Conservation (phyloP, 2,888 invertebrate species). For the Cryptus armator region DNA sequence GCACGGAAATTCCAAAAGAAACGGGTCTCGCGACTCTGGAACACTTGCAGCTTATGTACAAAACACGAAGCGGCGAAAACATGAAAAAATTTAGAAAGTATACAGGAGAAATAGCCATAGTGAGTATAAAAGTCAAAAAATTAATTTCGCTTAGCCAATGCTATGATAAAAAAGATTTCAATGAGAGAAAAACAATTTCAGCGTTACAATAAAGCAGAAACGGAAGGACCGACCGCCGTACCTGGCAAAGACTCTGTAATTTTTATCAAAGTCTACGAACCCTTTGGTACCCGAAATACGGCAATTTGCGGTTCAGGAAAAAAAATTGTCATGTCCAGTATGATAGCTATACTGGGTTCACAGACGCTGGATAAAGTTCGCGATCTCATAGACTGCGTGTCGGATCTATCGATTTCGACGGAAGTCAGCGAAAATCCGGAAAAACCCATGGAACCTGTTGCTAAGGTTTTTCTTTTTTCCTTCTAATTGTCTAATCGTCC, state of each 20-base stretch:
- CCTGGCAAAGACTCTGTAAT: conserved; percentile 85
- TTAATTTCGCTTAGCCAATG: conserved; percentile 33
- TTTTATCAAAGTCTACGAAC: conserved; percentile 86
- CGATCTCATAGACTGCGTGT: conserved; percentile 91
- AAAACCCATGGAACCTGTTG: neutral
- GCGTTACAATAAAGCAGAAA: conserved; percentile 70
- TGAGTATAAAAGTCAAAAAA: conserved; percentile 67
- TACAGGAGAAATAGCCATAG: conserved; percentile 78
- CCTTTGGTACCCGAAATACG: conserved; percentile 80
- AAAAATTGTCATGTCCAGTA: conserved; percentile 82
- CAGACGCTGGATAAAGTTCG: conserved; percentile 90
- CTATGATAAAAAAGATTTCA: conserved; percentile 1
- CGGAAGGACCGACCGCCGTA: conserved; percentile 44
- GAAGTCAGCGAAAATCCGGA: conserved; percentile 88
- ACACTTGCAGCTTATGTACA: conserved; percentile 72
- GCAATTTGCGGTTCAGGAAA: conserved; percentile 48
- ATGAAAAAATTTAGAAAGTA: conserved; percentile 73
- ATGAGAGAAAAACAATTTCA: conserved; percentile 57
- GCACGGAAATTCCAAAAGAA: conserved; percentile 72
- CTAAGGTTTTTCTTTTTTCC: conserved; percentile 54
- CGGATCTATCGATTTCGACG: conserved; percentile 88
- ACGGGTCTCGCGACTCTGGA: conserved; percentile 76
- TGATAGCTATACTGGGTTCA: conserved; percentile 88
- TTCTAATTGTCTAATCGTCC: neutral
- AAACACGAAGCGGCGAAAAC: conserved; percentile 63